Evolutionary conservation across 2,888 invertebrate genomes (phyloP).

Genomic region (Drosophila greeni): DNA sequence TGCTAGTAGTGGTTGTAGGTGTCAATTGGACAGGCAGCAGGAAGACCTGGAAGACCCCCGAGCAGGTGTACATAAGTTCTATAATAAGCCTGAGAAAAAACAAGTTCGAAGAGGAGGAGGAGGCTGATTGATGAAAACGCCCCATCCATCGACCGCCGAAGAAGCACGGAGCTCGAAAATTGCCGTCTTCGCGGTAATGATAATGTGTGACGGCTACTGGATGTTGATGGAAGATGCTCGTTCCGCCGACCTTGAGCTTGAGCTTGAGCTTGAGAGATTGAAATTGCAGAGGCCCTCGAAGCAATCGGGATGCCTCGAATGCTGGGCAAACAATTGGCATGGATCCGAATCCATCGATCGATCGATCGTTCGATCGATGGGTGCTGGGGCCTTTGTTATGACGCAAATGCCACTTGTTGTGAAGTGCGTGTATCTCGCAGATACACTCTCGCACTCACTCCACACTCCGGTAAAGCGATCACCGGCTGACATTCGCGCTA

Average conservation of each 20-base stretch:
- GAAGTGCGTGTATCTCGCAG: slow-evolving; percentile 48
- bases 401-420: slow-evolving; percentile 68
- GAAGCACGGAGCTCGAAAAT: slow-evolving; percentile 41
- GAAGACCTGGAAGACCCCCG: slow-evolving; percentile 4
- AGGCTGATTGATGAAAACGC: slow-evolving; percentile 72
- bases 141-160: slow-evolving; percentile 35
- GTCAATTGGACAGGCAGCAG: slow-evolving; percentile 51
- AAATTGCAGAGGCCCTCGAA: slow-evolving; percentile 56
- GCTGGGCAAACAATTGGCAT: slow-evolving; percentile 44
- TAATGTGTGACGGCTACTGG: slow-evolving; percentile 64
- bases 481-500: slow-evolving; percentile 33
- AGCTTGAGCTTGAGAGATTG: slow-evolving; percentile 33
- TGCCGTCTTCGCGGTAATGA: slow-evolving; percentile 60
- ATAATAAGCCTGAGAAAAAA: slow-evolving; percentile 48
- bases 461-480: slow-evolving; percentile 15
- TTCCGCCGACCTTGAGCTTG: slow-evolving; percentile 69
- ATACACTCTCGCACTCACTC: slow-evolving; percentile 7
- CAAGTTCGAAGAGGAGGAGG: slow-evolving; percentile 45
- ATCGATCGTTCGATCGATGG: background rate
- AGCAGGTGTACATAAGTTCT: slow-evolving; percentile 26
- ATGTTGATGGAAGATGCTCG: slow-evolving; percentile 29
- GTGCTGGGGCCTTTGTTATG: slow-evolving; percentile 51
- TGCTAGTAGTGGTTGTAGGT: slow-evolving; percentile 29
- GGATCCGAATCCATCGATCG: slow-evolving; percentile 24
- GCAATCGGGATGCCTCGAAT: slow-evolving; percentile 33